A percentile compares a stretch with the other conserved stretches of the same genome.
These are phyloP conservation scores for Silurus glanis DNA, from an alignment of 2,113 vertebrate species.

Conservation along the genomic window DNA sequence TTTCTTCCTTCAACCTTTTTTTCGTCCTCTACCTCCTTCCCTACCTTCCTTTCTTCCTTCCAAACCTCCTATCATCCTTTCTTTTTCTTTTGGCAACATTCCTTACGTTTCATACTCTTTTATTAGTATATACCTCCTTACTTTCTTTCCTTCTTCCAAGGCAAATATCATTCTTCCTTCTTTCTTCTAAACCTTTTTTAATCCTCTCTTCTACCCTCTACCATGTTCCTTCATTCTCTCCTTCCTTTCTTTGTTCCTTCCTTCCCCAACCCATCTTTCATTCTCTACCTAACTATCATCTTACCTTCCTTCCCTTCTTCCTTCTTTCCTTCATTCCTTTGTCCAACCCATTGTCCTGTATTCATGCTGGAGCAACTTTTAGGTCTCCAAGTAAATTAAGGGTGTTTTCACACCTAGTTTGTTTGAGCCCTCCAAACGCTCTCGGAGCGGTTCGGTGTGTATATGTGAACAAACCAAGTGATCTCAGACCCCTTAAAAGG, in stretches of 20 bases:
- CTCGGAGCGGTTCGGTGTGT: too few species aligned
- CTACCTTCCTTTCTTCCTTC: background rate
- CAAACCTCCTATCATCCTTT: background rate
- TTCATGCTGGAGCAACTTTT: too few species aligned
- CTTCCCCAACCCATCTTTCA: background rate
- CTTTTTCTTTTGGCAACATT: too few species aligned
- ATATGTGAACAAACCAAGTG: too few species aligned
- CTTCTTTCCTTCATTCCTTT: background rate
- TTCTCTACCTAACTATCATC: background rate
- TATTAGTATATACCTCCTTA: background rate
- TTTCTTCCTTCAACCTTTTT: background rate
- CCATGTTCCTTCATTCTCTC: background rate
- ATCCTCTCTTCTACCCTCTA: too few species aligned
- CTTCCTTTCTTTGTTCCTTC: background rate
- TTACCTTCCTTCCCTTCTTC: background rate
- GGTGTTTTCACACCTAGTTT: too few species aligned
- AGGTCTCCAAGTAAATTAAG: too few species aligned
- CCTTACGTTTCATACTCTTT: background rate
- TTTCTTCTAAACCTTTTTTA: background rate
- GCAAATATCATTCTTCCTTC: background rate
- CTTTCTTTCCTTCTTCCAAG: background rate
- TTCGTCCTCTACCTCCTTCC: background rate
- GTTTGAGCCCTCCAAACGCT: too few species aligned
- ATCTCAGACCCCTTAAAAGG: too few species aligned
- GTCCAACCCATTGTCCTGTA: too few species aligned